Conservation (phyloP, 2,888 invertebrate genomes). For the Drosophila parthenogenetica region DNA sequence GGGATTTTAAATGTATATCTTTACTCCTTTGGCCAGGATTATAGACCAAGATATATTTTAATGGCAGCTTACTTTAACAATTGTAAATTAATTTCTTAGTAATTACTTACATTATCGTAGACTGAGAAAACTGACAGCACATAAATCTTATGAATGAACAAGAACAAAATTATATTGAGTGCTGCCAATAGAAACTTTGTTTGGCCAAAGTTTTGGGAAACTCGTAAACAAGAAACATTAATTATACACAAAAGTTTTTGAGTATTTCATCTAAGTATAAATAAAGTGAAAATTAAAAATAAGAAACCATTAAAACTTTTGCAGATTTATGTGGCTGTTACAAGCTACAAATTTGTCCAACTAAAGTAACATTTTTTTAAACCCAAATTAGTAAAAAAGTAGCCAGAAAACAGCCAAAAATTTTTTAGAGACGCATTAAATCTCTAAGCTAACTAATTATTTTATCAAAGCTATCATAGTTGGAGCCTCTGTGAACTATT, state of each 20-base stretch:
- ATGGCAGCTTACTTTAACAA: constrained; percentile 11
- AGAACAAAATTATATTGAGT: neutral
- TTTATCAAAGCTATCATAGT: neutral
- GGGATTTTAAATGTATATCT: constrained; percentile 17
- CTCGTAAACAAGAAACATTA: too few species aligned
- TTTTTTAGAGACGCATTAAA: too few species aligned
- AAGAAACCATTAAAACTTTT: too few species aligned
- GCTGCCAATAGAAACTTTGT: neutral
- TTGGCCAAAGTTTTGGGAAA: neutral
- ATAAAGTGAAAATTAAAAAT: too few species aligned
- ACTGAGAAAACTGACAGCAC: neutral
- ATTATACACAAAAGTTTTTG: too few species aligned
- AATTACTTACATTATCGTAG: neutral
- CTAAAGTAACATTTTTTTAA: too few species aligned
- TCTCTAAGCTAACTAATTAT: neutral
- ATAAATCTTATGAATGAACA: neutral
- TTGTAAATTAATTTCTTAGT: constrained; percentile 27
- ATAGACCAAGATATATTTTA: constrained; percentile 12
- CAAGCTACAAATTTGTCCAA: too few species aligned
- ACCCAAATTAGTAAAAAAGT: too few species aligned
- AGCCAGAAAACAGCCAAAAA: too few species aligned
- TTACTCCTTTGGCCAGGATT: constrained; percentile 4
- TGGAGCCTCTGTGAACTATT: neutral
- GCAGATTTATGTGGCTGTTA: too few species aligned
- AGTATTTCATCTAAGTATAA: too few species aligned